Evolutionary conservation across 2,797 vertebrate genomes (phyloP).

Genomic region (Phoebastria nigripes): DNA sequence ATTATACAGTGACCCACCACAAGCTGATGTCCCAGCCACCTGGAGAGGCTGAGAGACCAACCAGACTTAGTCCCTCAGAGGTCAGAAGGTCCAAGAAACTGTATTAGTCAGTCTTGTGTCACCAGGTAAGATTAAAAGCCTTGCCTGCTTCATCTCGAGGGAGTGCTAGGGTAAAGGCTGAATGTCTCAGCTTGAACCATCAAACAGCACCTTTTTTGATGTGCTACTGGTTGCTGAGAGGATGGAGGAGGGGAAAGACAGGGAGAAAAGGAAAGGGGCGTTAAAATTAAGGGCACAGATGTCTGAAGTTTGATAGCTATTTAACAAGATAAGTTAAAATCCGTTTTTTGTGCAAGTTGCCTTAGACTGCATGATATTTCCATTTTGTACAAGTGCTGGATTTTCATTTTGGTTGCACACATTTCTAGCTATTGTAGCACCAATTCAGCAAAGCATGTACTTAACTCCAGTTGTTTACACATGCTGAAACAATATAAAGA

Average conservation of each 20-base stretch:
- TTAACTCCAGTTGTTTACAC: not conserved
- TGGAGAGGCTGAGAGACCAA: slow-evolving; percentile 1
- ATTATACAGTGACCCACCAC: not conserved
- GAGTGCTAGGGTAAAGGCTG: slow-evolving; percentile 10
- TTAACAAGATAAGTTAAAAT: not conserved
- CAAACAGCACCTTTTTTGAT: slow-evolving; percentile 36
- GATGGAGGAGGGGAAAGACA: slow-evolving; percentile 4
- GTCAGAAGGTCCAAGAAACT: slow-evolving; percentile 58
- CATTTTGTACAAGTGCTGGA: not conserved
- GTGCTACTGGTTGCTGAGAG: slow-evolving; percentile 46
- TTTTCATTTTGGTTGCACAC: not conserved
- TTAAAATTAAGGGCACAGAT: slow-evolving; percentile 8
- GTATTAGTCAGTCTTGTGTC: slow-evolving; percentile 55
- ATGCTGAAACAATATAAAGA: not conserved
- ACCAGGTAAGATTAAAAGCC: slow-evolving; percentile 56
- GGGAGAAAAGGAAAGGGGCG: not conserved
- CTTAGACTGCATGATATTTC: not conserved
- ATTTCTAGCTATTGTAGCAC: not conserved
- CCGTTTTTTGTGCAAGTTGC: not conserved
- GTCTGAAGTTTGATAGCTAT: not conserved
- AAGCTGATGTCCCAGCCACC: slow-evolving; percentile 18
- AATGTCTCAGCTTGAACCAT: slow-evolving; percentile 27
- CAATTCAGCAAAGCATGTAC: not conserved
- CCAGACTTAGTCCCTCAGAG: not conserved
- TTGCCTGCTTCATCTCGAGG: slow-evolving; percentile 36